Percentiles rank a stretch among this genome's conserved stretches.
Conservation (phyloP, 2,113 vertebrate genomes). For the Microcebus lehilahytsara region DNA sequence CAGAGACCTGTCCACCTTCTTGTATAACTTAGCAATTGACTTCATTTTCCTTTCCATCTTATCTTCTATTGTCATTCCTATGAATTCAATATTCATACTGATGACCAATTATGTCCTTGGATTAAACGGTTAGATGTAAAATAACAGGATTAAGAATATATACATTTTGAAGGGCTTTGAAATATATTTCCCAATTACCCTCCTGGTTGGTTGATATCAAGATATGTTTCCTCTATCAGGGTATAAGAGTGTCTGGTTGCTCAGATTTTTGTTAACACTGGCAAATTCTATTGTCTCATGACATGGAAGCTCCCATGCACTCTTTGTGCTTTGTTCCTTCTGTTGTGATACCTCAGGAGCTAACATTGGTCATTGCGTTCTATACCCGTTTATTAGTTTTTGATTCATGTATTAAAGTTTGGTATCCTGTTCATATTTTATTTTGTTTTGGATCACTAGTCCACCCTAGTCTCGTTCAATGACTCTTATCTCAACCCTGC, state of each 20-base stretch:
- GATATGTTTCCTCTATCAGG: neutral
- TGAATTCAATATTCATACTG: neutral
- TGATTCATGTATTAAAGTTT: neutral
- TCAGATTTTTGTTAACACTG: neutral
- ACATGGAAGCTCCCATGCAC: neutral
- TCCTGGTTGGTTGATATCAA: neutral
- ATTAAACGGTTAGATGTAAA: neutral
- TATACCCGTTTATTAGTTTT: neutral
- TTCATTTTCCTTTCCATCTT: neutral
- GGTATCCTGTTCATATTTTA: neutral
- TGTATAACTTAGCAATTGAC: neutral
- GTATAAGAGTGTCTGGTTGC: neutral
- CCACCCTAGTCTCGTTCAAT: neutral
- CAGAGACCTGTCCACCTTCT: neutral
- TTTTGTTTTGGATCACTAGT: neutral
- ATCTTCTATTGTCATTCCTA: neutral
- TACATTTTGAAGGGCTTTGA: neutral
- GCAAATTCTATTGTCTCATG: neutral
- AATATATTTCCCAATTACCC: neutral
- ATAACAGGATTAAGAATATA: neutral
- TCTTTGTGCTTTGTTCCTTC: neutral
- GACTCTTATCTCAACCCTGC: neutral
- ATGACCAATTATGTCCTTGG: neutral
- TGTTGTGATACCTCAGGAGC: neutral
- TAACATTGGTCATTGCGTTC: neutral